Evolutionary conservation across 2,888 invertebrate genomes (phyloP), one percentile per base, ranked within the genome.

Genomic region (Entomobrya proxima): DNA sequence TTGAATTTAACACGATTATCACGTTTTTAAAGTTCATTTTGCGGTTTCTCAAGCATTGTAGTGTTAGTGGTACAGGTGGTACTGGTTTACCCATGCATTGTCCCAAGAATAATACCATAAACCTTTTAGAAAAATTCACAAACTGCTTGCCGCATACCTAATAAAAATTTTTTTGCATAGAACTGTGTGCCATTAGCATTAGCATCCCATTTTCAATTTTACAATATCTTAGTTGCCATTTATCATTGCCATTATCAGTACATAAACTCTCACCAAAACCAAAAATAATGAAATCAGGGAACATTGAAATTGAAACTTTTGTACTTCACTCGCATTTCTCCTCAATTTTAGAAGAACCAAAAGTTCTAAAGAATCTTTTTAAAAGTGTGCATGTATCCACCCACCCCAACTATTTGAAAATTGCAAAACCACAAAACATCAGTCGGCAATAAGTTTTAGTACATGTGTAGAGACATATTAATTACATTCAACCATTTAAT

Each of bases 201-300:
- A 58, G 7, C 30, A 27, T 58, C 58, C 58, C 58, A 52, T 55
- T 55, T 27, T 58, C n/a, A n/a, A n/a, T n/a, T n/a, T n/a, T n/a
- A n/a, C n/a, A n/a, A n/a, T n/a, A n/a, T n/a, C n/a, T 58, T 58
- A 15, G 30, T 58, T 4, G 11, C 27, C 32, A 64, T 35, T 27
- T 24, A 55, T 55, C 27, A 58, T 58, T 58, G 30, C 30, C 5
- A 18, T 64, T 35, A 64, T 50, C 6, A 18, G n/a, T 27, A 55
- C 27, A 67, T 40, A 40, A 3, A 67, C 40, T 67, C 67, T 67
- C 67, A 40, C 67, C 37, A 67, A 64, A 67, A 67, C 40, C 40
- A 67, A 21, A 67, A 40, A 5, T 37, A 67, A 35, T 35, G 35
- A 64, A 64, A 64, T 35, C n/a, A 35, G 35, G 35, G 61, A 64